These are phyloP conservation scores for Drosophila kanekoi DNA, from an alignment of 2,888 invertebrate genomes.

Conservation along the genomic window DNA sequence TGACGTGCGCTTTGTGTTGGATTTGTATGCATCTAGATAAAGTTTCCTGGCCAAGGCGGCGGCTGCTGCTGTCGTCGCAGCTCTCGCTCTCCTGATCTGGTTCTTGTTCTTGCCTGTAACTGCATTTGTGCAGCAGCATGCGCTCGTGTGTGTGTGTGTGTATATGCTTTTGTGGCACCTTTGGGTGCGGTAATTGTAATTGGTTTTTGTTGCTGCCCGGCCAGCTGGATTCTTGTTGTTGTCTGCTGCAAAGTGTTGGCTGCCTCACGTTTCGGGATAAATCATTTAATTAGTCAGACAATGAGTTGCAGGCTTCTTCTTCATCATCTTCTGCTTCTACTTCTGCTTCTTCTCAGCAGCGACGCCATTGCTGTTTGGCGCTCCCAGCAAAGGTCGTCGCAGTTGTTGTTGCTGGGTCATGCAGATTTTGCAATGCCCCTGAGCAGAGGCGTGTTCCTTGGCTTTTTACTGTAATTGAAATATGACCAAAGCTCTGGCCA, in stretches of 20 bases:
- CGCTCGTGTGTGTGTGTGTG: constrained; percentile 21
- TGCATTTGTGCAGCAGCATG: constrained; percentile 54
- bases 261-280: constrained; percentile 80
- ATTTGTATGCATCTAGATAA: constrained; percentile 83
- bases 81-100: constrained; percentile 26
- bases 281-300: constrained; percentile 80
- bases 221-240: constrained; percentile 55
- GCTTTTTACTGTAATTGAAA: constrained; percentile 69
- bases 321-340: constrained; percentile 8
- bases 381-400: constrained; percentile 65
- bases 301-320: constrained; percentile 60
- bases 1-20: constrained; percentile 80
- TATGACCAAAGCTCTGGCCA: constrained; percentile 56
- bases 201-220: constrained; percentile 73
- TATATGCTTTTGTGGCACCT: constrained; percentile 74
- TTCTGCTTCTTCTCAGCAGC: constrained; percentile 11
- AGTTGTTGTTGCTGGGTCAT: constrained; percentile 48
- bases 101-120: constrained; percentile 20
- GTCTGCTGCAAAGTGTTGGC: constrained; percentile 47
- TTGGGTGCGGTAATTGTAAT: constrained; percentile 83
- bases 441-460: constrained; percentile 56
- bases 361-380: constrained; percentile 61
- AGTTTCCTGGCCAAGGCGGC: constrained; percentile 51
- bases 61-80: constrained; percentile 41
- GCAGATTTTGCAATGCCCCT: constrained; percentile 35